Base-by-base conservation (phyloP, 2,113 vertebrate species). In the Eolophus roseicapilla region DNA sequence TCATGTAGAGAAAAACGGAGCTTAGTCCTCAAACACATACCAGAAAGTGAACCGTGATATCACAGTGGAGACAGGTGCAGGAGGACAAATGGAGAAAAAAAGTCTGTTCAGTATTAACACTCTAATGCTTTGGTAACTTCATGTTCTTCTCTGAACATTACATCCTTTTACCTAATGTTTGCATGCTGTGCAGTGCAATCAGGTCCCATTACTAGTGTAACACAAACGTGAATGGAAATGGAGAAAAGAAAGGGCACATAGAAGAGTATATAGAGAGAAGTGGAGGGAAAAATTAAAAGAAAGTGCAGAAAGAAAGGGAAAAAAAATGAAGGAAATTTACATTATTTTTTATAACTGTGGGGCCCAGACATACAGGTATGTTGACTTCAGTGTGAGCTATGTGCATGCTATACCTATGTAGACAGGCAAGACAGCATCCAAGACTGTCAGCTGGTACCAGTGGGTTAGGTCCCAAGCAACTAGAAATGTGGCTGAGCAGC, bases 11-110 rank as follows among this genome's bases (percentile, higher is more conserved):
- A 75, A 83, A 91, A 73, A 7, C 6, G 24, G 18, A 78, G 18
- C 13, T 82, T 83, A 88, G 62, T 63, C 37, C 53, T 88, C 75
- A 76, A 85, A 89, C 1, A 3, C 21, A 69, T 1, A 83, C 35
- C 31, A 94, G 62, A 85, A 95, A 82, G 83, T 2, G 3, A 95
- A 88, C 64, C 5, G 2, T 47, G 65, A 3, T 47, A 71, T 27
- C 74, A 73, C 50, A 68, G 52, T 25, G 33, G 43, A 89, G 52
- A 63, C 80, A 83, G 80, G n/a, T 83, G 60, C 83, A 82, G 52
- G 14, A 85, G 59, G 27, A 95, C 47, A 92, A 92, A 84, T 10
- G 27, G 39, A 92, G 57, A 70, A 95, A 92, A 84, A 88, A 95
- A 47, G 20, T 44, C 85, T 90, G 63, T 59, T 82, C 27, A 27